Percentiles rank a stretch among this genome's conserved stretches.
Evolutionary conservation across 1,140 invertebrate species (phyloP).

Genomic region (Tetramorium parvispinum): DNA sequence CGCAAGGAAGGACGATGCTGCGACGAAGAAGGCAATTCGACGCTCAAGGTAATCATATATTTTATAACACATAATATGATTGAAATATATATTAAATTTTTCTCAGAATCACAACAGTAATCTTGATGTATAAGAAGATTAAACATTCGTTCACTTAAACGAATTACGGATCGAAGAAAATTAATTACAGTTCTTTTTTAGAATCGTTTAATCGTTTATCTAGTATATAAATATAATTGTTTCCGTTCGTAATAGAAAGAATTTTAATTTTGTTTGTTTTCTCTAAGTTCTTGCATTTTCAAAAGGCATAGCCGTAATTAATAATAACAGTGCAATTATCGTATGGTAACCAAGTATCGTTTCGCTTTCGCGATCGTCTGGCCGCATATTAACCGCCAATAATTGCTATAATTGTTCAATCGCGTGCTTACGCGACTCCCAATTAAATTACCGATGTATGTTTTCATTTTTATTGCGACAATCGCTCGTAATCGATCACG

Average conservation of each 20-base stretch:
- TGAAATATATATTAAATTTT: not conserved
- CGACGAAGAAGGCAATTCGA: slow-evolving; percentile 83
- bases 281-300: slow-evolving; percentile 12
- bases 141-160: not conserved
- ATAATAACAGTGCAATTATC: slow-evolving; percentile 63
- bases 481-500: not conserved
- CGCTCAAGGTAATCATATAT: slow-evolving; percentile 80
- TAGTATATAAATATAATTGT: not conserved
- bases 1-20: slow-evolving; percentile 82
- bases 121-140: not conserved
- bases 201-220: not conserved
- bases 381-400: slow-evolving; percentile 29
- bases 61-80: not conserved
- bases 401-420: slow-evolving; percentile 40
- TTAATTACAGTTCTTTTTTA: not conserved
- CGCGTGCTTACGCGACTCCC: slow-evolving; percentile 46
- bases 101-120: not conserved
- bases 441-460: slow-evolving; percentile 44
- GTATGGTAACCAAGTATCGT: slow-evolving; percentile 56
- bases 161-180: not conserved
- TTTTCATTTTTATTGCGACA: slow-evolving; percentile 46
- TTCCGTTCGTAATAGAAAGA: not conserved
- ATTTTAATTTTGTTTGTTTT: slow-evolving; percentile 9
- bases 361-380: slow-evolving; percentile 67
- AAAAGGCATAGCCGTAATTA: slow-evolving; percentile 52